These are phyloP conservation scores for Spea hammondii DNA, from an alignment of 2,797 vertebrate genomes.

Conservation along the genomic window DNA sequence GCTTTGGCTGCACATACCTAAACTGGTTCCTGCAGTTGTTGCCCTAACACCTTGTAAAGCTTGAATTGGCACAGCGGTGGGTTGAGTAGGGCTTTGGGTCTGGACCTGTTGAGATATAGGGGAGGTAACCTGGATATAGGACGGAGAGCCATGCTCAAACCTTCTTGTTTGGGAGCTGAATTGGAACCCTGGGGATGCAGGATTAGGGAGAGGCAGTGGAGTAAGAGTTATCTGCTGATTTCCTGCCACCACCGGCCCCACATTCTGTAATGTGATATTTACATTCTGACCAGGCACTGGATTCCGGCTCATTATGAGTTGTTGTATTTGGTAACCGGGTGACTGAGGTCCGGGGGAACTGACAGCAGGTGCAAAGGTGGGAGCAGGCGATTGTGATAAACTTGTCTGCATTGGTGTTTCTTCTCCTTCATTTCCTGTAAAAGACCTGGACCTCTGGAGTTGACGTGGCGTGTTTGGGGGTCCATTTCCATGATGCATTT, in stretches of 20 bases:
- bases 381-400: slow-evolving; percentile 86
- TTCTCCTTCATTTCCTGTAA: slow-evolving; percentile 81
- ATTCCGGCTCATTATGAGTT: slow-evolving; percentile 87
- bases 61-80: slow-evolving; percentile 78
- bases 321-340: slow-evolving; percentile 87
- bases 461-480: slow-evolving; percentile 90
- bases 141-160: slow-evolving; percentile 88
- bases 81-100: slow-evolving; percentile 93
- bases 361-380: slow-evolving; percentile 85
- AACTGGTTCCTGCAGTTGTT: slow-evolving; percentile 72
- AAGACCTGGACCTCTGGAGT: slow-evolving; percentile 89
- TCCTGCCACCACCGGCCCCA: slow-evolving; percentile 82
- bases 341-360: slow-evolving; percentile 95
- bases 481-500: slow-evolving; percentile 98
- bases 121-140: slow-evolving; percentile 92
- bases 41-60: slow-evolving; percentile 78
- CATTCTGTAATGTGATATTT: slow-evolving; percentile 93
- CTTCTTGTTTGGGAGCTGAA: slow-evolving; percentile 85
- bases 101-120: slow-evolving; percentile 87
- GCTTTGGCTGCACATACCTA: slow-evolving; percentile 88
- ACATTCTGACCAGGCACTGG: slow-evolving; percentile 87
- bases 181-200: slow-evolving; percentile 89
- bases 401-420: slow-evolving; percentile 78
- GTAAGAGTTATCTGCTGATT: slow-evolving; percentile 93
- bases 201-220: slow-evolving; percentile 84